Evolutionary conservation across 2,113 vertebrate species (phyloP), one percentile per base, ranked within the genome.

Genomic region (Talpa occidentalis): DNA sequence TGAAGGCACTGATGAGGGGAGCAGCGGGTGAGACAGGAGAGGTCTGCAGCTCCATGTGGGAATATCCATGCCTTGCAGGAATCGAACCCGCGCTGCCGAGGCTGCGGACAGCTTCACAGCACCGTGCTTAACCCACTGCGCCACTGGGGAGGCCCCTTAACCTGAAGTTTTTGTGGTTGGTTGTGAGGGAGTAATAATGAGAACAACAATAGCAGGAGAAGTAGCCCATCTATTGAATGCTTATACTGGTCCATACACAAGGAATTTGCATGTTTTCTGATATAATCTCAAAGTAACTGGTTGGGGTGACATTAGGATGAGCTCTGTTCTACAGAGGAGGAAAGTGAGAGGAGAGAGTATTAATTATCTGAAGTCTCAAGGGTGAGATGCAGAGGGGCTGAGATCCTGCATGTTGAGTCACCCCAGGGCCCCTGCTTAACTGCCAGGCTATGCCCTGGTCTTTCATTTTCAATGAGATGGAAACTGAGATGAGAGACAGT

Each of bases 391-490:
- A 30, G 73, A 19, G 30, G 35, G 12, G 3, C 32, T 15, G 26
- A 4, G 42, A 1, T 8, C 17, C 14, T 9, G 0, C 6, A 19
- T 7, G 22, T 22, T 6, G 1, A n/a, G 35, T 35, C n/a, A 3
- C 22, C 10, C 10, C 2, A 5, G 72, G 17, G 15, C 32, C 28
- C 9, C 66, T 15, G 4, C 42, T 7, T 26, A 1, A 5, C 54
- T 42, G 22, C 15, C 3, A 0, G 1, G 5, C 6, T 1, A 10
- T 28, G 1, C 22, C 0, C 10, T 70, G 54, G 7, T 26, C 70
- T 37, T 16, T 10, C 0, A 2, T 72, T 89, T n/a, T 44, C 44
- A 11, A 15, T 12, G 12, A 1, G 19, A 21, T 4, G 4, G 62
- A 87, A 32, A 40, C 6, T 0, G 6, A 52, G 47, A 26, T 64